phyloP scores from a whole-genome alignment of 2,113 vertebrate species.

The Perca schrenkii region DNA sequence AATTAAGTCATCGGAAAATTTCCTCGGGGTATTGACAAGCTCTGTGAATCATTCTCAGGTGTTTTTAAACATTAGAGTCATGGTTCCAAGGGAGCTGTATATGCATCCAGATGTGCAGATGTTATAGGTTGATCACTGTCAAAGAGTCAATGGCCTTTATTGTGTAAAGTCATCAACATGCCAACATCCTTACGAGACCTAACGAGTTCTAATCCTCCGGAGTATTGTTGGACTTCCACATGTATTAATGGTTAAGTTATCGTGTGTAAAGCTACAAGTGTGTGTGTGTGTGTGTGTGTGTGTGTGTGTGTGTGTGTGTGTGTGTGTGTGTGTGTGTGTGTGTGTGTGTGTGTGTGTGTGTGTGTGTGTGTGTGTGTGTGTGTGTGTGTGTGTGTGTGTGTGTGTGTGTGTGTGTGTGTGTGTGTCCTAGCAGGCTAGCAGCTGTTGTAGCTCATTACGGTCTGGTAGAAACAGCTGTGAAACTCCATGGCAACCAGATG shows the following conservation, averaged over 20 bases:
- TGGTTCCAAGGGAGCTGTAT: constrained; percentile 25
- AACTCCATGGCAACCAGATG: constrained; percentile 75
- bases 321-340: constrained; percentile 22
- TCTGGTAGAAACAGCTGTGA: constrained; percentile 74
- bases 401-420: constrained; percentile 18
- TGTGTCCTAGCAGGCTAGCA: constrained; percentile 44
- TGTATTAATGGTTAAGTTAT: constrained; percentile 18
- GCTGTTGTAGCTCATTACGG: constrained; percentile 72
- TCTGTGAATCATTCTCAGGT: constrained; percentile 20
- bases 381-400: constrained; percentile 29
- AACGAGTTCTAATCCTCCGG: neutral
- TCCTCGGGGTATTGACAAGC: constrained; percentile 23
- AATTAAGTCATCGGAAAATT: constrained; percentile 36
- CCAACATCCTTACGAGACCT: neutral
- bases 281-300: constrained; percentile 13
- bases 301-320: constrained; percentile 31
- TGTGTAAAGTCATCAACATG: neutral
- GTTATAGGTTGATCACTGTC: constrained; percentile 11
- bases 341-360: constrained; percentile 8
- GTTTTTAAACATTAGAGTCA: constrained; percentile 17
- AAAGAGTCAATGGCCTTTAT: neutral
- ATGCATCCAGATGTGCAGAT: constrained; percentile 50
- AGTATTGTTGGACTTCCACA: neutral
- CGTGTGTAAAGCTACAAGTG: neutral
- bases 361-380: constrained; percentile 19